A percentile compares a stretch with the other conserved stretches of the same genome.
These are phyloP conservation scores for Sisor rabdophorus DNA, from an alignment of 2,113 vertebrate species.

Conservation along the genomic window DNA sequence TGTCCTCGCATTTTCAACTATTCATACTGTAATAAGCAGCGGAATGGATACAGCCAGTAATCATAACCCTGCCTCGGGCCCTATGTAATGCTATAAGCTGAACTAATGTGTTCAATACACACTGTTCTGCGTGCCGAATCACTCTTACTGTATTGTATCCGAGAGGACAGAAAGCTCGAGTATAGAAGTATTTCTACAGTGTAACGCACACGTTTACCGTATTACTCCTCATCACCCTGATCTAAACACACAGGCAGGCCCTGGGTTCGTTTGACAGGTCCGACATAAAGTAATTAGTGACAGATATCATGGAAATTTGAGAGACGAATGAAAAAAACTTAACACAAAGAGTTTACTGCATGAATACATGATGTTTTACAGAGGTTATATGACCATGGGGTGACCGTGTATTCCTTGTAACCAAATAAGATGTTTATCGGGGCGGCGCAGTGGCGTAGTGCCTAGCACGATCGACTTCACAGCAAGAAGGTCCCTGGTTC, in stretches of 20 bases:
- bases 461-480: too few species aligned
- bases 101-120: conserved; percentile 59
- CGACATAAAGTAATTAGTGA: conserved; percentile 9
- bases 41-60: conserved; percentile 36
- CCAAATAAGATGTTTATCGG: too few species aligned
- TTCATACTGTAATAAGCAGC: conserved; percentile 28
- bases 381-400: too few species aligned
- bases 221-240: conserved; percentile 12
- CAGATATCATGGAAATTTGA: conserved; percentile 2
- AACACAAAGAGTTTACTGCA: too few species aligned
- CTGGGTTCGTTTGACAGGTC: conserved; percentile 9
- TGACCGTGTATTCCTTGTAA: too few species aligned
- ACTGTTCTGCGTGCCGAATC: conserved; percentile 31
- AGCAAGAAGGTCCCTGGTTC: too few species aligned
- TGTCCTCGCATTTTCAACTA: conserved; percentile 16
- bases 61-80: conserved; percentile 16
- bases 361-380: too few species aligned
- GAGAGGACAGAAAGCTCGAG: conserved; percentile 24
- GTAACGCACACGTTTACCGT: conserved; percentile 36
- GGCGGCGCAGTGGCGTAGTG: too few species aligned
- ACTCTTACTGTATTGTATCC: conserved; percentile 42
- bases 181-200: conserved; percentile 30
- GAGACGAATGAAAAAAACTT: too few species aligned
- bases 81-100: conserved; percentile 58
- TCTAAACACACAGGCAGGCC: conserved; percentile 14